A percentile compares a stretch with the other conserved stretches of the same genome.
These are phyloP conservation scores for Colostygia pectinataria DNA, from an alignment of 2,888 invertebrate species.

Conservation along the genomic window DNA sequence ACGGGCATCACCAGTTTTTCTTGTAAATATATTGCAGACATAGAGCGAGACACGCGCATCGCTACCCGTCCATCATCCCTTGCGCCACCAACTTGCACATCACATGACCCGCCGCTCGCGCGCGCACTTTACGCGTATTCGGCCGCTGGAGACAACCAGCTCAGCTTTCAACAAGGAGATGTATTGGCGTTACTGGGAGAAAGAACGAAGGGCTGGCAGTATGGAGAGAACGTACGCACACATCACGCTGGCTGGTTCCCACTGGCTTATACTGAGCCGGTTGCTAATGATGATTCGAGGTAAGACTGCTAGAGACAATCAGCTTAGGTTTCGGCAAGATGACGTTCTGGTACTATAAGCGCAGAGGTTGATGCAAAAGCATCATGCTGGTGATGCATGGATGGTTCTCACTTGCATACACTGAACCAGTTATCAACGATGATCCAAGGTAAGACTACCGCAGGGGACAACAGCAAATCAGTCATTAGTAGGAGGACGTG, in stretches of 20 bases:
- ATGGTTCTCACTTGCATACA: slow-evolving; percentile 99
- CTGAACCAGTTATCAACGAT: slow-evolving; percentile 89
- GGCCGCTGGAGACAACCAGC: slow-evolving; percentile 94
- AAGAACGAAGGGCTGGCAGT: slow-evolving; percentile 97
- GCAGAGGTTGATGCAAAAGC: slow-evolving; percentile 94
- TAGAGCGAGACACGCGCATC: slow-evolving; percentile 64
- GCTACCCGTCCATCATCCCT: slow-evolving; percentile 85
- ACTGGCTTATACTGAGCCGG: slow-evolving; percentile 94
- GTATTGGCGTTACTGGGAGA: slow-evolving; percentile 94
- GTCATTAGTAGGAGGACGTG: too few species aligned
- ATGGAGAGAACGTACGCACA: slow-evolving; percentile 96
- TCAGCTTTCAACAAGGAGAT: slow-evolving; percentile 96
- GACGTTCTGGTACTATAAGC: slow-evolving; percentile 94
- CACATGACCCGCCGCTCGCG: slow-evolving; percentile 89
- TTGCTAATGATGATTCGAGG: slow-evolving; percentile 83
- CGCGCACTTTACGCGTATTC: slow-evolving; percentile 95
- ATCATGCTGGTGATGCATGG: slow-evolving; percentile 93
- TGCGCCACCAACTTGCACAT: slow-evolving; percentile 80
- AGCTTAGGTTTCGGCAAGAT: slow-evolving; percentile 95
- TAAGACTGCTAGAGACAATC: slow-evolving; percentile 88
- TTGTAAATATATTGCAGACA: slow-evolving; percentile 14
- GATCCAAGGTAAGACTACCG: slow-evolving; percentile 47
- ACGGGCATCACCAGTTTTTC: too few species aligned
- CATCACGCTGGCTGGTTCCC: slow-evolving; percentile 98
- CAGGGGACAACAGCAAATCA: too few species aligned